Evolutionary conservation across 2,113 vertebrate genomes (phyloP), one percentile per base, ranked within the genome.

Genomic region (Syngnathus floridae): DNA sequence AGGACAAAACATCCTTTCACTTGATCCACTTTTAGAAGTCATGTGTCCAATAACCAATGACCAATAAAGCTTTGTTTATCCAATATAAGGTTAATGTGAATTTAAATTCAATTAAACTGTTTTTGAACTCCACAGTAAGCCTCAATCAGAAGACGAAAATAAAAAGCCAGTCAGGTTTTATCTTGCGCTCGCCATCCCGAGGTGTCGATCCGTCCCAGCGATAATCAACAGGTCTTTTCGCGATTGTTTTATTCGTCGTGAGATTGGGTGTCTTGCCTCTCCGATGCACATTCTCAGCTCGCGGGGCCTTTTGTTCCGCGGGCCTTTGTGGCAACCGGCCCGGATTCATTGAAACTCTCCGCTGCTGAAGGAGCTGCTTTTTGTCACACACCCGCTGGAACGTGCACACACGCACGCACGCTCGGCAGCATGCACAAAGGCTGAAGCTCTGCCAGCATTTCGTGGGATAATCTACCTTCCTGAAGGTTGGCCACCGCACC

Each of bases 381-480:
- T 81, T 79, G 64, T 71, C 65, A 63, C 79, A 66, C 77, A 65
- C 45, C 7, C 72, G 69, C 65, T 68, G 62, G 36, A 31, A 63
- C 69, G 70, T 60, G 46, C 57, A 57, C 45, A 58, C 59, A 46
- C 45, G 68, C 58, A 60, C 60, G 31, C 46, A 38, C 4, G 70
- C 62, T 66, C 63, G 65, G 57, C 54, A 38, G 6, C 63, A 49
- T 51, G 64, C 74, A 80, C 71, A 81, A 79, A 86, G 73, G 62
- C 78, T 76, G 72, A 75, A 76, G 71, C 82, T 75, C 79, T 84
- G 87, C 85, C 86, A 88, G 84, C 81, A 69, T 84, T 88, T 86
- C 64, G 71, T 82, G 79, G 88, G 86, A 90, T 91, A 87, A 89
- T 91, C 88, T 90, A 85, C 89, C 87, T 88, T 89, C 83, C 86